Evolutionary conservation across 1,140 invertebrate genomes (phyloP), one percentile per base, ranked within the genome.

Genomic region (Hesperophylax magnus): DNA sequence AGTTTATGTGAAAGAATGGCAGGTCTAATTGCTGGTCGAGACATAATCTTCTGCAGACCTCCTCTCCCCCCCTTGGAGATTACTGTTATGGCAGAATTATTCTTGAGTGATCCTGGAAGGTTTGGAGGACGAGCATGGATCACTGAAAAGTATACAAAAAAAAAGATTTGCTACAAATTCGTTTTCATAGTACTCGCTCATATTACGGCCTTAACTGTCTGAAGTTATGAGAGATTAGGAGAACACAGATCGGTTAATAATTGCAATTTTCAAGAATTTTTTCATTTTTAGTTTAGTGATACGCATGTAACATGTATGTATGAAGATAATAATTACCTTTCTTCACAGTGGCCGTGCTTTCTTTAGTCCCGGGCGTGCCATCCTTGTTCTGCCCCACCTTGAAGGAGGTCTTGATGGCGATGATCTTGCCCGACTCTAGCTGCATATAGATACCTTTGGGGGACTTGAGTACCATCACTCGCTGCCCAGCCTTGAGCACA

Each of bases 401-500:
- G 27, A 94, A 92, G 0, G 94, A 93, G 0, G 94, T 95, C 84
- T 95, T 92, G 79, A 98, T 98, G n/a, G 97, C 97, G 85, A 98
- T 98, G 79, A 98, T 97, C 90, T 98, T 98, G n/a, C 97, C 97
- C 85, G 97, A 97, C 86, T 97, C 96, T 24, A 98, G 90, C 83
- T 98, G 95, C 93, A 99, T 97, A 87, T 98, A 98, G 79, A 98
- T 97, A 47, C 97, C 97, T 89, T 98, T 98, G 0, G 96, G 95
- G 18, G 97, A 98, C 87, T 98, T 98, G 1, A 99, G 91, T 3
- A 99, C 96, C 92, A 98, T 95, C 0, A 99, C 96, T 84, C 97
- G 93, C 87, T 98, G 97, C 0, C 97, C 97, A 6, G 97, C 95
- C 87, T 97, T 97, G 18, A 99, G 90, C 9, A 96, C 94, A 79